Percentiles rank a stretch among this genome's conserved stretches.
phyloP scores from a whole-genome alignment of 2,797 vertebrate genomes.

The Gouania willdenowi region DNA sequence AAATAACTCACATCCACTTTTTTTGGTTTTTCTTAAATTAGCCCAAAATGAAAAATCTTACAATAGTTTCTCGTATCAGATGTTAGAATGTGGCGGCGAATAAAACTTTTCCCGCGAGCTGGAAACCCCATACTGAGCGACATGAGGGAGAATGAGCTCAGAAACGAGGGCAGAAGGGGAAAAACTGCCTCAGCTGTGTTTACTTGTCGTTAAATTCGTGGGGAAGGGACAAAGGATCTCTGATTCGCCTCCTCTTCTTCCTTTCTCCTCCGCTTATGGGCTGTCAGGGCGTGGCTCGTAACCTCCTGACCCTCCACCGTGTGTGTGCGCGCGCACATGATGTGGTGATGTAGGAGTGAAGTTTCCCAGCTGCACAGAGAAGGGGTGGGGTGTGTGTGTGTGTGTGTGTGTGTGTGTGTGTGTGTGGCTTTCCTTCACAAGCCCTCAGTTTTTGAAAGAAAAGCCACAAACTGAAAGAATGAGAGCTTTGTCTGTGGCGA shows the following conservation, averaged over 20 bases:
- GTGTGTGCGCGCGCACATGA: slow-evolving; percentile 16
- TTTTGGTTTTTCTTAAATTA: no score
- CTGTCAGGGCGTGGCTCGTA: slow-evolving; percentile 62
- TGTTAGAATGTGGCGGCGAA: no score
- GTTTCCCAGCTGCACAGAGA: slow-evolving; percentile 68
- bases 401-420: slow-evolving; percentile 53
- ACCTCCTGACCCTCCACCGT: slow-evolving; percentile 58
- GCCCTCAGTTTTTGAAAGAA: slow-evolving; percentile 68
- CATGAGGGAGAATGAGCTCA: slow-evolving; percentile 15
- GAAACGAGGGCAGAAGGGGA: slow-evolving; percentile 23
- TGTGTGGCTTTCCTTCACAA: slow-evolving; percentile 47
- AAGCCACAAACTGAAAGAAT: slow-evolving; percentile 73
- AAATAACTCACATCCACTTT: no score
- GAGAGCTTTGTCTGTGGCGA: slow-evolving; percentile 69
- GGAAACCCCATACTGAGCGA: no score
- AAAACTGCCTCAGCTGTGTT: slow-evolving; percentile 57
- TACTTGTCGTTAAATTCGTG: slow-evolving; percentile 59
- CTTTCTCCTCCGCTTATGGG: slow-evolving; percentile 49
- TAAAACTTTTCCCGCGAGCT: neutral
- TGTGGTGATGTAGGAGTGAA: slow-evolving; percentile 42
- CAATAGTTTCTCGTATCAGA: no score
- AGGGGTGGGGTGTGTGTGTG: slow-evolving; percentile 57
- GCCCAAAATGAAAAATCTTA: no score
- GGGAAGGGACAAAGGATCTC: slow-evolving; percentile 54
- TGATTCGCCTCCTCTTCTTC: slow-evolving; percentile 52